Base-by-base conservation (phyloP, 2,888 invertebrate genomes). In the Xylophagus ater region DNA sequence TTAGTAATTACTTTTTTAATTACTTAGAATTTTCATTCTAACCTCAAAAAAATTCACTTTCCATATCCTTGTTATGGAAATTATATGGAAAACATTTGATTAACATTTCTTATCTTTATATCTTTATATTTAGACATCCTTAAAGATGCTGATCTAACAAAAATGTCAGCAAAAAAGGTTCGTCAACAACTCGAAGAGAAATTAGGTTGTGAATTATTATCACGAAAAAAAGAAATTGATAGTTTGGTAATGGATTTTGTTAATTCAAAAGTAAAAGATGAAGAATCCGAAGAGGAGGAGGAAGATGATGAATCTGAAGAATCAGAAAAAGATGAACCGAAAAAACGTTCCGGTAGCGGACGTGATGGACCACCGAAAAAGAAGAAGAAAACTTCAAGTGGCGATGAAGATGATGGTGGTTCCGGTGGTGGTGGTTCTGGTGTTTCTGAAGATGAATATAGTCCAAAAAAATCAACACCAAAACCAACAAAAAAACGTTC, bases 141-240 rank as follows among this genome's bases (percentile, higher is more conserved):
- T 18, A 81, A 88, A 66, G 81, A 80, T 62, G 88, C 89, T 7
- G 86, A 93, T 59, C 71, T 93, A 15, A 74, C 80, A 7, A 76
- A 78, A 37, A 81, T 85, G 48, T 86, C 93, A 4, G 81, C 88
- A 6, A 93, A 92, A 59, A 87, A 87, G 62, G 88, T 94, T 12
- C 76, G 92, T 31, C 79, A 81, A 59, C 79, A 84, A 55, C 67
- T 94, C 48, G 89, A 93, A 61, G 77, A 81, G 50, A 81, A 81
- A 53, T 70, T 90, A 7, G 80, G 78, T 24, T 70, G 76, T 34
- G 85, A 89, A 51, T 69, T 94, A 31, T 67, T 78, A 6, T 74
- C 64, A 33, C 82, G 87, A 53, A 89, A 85, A 65, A 81, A 84
- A 58, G 77, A 87, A 60, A 84, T 93, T n/a, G 88, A 90, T 58